Conservation (phyloP, 2,888 invertebrate species). For the Pinctada fucata region DNA sequence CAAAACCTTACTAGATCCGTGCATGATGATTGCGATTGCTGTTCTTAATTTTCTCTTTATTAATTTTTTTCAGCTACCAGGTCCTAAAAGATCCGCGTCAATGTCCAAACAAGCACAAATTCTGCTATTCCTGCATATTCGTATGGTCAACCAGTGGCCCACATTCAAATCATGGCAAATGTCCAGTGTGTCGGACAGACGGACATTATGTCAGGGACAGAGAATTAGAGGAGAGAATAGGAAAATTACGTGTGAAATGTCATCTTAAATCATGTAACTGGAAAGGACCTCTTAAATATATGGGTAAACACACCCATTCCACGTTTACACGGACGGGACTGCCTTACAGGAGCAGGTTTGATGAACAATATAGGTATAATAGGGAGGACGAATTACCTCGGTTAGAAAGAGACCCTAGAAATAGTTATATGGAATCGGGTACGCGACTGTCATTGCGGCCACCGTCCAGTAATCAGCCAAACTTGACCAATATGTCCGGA, state of each 20-base stretch:
- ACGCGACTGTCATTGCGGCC: slow-evolving; percentile 23
- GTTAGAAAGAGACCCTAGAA: slow-evolving; percentile 7
- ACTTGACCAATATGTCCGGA: slow-evolving; percentile 17
- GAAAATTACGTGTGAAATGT: slow-evolving; percentile 67
- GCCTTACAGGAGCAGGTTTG: slow-evolving; percentile 29
- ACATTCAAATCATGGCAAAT: slow-evolving; percentile 68
- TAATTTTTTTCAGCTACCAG: slow-evolving; percentile 66
- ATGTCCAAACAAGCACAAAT: slow-evolving; percentile 73
- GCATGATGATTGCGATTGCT: no score
- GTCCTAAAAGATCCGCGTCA: slow-evolving; percentile 70
- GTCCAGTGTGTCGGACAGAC: slow-evolving; percentile 71
- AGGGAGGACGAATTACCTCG: slow-evolving; percentile 29
- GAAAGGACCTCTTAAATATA: slow-evolving; percentile 59
- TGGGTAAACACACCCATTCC: slow-evolving; percentile 59
- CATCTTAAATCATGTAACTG: slow-evolving; percentile 65
- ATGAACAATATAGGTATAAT: slow-evolving; percentile 22
- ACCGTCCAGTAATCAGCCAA: slow-evolving; percentile 18
- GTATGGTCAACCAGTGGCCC: slow-evolving; percentile 74
- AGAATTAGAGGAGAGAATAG: slow-evolving; percentile 61
- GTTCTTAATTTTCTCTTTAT: no score
- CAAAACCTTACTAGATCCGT: no score
- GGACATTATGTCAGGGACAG: slow-evolving; percentile 61
- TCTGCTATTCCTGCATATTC: slow-evolving; percentile 73
- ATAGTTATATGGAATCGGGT: slow-evolving; percentile 1
- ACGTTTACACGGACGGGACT: slow-evolving; percentile 43